These are phyloP conservation scores for Gila orcuttii DNA, from an alignment of 2,113 vertebrate species.

Conservation along the genomic window DNA sequence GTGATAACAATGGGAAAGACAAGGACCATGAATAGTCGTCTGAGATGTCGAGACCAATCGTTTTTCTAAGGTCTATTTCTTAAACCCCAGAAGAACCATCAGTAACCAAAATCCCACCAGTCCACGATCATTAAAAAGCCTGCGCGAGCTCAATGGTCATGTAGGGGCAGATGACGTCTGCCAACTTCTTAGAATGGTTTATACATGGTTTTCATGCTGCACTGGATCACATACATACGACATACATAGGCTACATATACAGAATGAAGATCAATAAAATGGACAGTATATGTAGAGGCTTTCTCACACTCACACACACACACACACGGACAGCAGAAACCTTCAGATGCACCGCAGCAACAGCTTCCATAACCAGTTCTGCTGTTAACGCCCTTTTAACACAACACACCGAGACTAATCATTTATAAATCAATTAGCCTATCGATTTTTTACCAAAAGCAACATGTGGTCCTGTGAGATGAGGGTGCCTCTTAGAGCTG, in stretches of 20 bases:
- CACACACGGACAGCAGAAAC: slow-evolving; percentile 11
- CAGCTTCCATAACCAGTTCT: slow-evolving; percentile 23
- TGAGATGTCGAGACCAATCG: slow-evolving; percentile 54
- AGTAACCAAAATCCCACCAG: slow-evolving; percentile 18
- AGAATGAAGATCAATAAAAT: not conserved
- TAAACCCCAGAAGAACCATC: slow-evolving; percentile 31
- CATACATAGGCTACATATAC: not conserved
- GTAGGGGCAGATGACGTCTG: not conserved
- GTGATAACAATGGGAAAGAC: slow-evolving; percentile 38
- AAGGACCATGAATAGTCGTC: slow-evolving; percentile 39
- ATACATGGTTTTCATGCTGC: not conserved
- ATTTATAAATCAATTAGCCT: slow-evolving; percentile 69
- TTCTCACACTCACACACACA: not conserved
- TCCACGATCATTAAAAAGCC: not conserved
- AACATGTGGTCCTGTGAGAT: slow-evolving; percentile 21
- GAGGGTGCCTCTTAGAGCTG: not conserved
- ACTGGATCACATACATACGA: not conserved
- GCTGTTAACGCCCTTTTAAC: slow-evolving; percentile 66
- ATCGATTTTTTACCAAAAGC: slow-evolving; percentile 61
- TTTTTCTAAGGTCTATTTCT: slow-evolving; percentile 51
- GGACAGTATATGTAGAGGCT: not conserved
- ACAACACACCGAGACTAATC: slow-evolving; percentile 67
- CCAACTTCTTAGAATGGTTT: not conserved
- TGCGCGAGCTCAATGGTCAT: slow-evolving; percentile 12
- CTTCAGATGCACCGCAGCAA: slow-evolving; percentile 60